These are phyloP conservation scores for Chamaea fasciata DNA, from an alignment of 2,113 vertebrate species.

Conservation along the genomic window DNA sequence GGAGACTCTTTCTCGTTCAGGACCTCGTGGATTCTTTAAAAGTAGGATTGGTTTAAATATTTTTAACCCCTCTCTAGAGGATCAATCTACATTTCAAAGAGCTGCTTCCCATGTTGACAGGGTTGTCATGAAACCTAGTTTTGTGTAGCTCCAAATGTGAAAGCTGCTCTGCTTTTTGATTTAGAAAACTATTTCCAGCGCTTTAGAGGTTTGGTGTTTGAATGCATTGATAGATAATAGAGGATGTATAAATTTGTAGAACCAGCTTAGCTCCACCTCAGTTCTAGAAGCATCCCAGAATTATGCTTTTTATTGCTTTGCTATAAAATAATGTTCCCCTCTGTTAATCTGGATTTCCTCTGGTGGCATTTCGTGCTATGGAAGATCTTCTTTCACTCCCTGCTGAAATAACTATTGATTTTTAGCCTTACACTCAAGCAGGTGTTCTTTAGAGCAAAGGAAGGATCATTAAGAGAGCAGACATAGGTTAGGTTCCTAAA, in stretches of 20 bases:
- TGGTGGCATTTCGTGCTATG: not conserved
- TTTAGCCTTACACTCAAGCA: not conserved
- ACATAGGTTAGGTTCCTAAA: not conserved
- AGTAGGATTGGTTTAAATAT: slow-evolving; percentile 70
- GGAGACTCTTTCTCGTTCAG: slow-evolving; percentile 96
- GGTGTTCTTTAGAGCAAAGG: not conserved
- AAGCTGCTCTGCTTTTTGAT: not conserved
- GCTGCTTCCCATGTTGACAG: not conserved
- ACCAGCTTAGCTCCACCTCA: not conserved
- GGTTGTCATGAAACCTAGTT: not conserved
- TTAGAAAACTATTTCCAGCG: not conserved
- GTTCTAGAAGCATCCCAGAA: not conserved
- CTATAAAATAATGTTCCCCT: not conserved
- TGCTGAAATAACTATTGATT: not conserved
- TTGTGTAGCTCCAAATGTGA: not conserved
- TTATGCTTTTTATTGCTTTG: not conserved
- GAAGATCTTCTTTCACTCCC: not conserved
- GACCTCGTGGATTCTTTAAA: slow-evolving; percentile 97
- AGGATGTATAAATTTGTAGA: not conserved
- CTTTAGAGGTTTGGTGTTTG: not conserved
- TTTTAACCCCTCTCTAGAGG: not conserved
- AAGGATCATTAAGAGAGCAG: not conserved
- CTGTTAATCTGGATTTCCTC: not conserved
- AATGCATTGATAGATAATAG: not conserved
- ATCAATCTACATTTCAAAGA: not conserved